A percentile compares a stretch with the other conserved stretches of the same genome.
These are phyloP conservation scores for Dinoponera quadriceps DNA, from an alignment of 1,140 invertebrate species.

Conservation along the genomic window DNA sequence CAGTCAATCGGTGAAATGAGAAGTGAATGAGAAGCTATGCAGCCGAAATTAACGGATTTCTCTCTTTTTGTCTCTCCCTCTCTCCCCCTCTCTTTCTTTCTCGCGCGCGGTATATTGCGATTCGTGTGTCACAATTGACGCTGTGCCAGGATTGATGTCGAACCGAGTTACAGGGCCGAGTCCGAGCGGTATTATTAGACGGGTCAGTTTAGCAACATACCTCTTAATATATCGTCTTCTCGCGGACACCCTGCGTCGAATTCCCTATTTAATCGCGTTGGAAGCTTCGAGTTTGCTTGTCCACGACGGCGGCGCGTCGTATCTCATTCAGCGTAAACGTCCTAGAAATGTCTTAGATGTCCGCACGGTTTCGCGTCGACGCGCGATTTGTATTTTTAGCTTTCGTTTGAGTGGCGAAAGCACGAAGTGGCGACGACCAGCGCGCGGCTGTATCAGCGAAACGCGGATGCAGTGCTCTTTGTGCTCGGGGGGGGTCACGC, in stretches of 20 bases:
- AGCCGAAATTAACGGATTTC: no score
- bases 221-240: constrained; percentile 59
- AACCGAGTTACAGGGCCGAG: constrained; percentile 78
- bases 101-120: constrained; percentile 54
- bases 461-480: constrained; percentile 19
- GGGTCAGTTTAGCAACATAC: constrained; percentile 58
- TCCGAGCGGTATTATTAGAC: constrained; percentile 75
- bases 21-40: no score
- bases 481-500: not conserved
- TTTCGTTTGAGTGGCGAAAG: constrained; percentile 3
- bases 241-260: not conserved
- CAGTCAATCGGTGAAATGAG: no score
- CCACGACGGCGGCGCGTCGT: no score
- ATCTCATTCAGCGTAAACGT: constrained; percentile 19
- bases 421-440: not conserved
- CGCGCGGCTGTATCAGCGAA: constrained; percentile 24
- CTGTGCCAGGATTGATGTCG: constrained; percentile 78
- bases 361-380: not conserved
- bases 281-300: not conserved
- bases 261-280: not conserved
- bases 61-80: no score
- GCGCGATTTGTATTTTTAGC: constrained; percentile 48
- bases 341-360: constrained; percentile 10
- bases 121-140: constrained; percentile 79
- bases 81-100: no score